Conservation (phyloP, 2,113 vertebrate genomes). For the Tachuris rubrigastra region DNA sequence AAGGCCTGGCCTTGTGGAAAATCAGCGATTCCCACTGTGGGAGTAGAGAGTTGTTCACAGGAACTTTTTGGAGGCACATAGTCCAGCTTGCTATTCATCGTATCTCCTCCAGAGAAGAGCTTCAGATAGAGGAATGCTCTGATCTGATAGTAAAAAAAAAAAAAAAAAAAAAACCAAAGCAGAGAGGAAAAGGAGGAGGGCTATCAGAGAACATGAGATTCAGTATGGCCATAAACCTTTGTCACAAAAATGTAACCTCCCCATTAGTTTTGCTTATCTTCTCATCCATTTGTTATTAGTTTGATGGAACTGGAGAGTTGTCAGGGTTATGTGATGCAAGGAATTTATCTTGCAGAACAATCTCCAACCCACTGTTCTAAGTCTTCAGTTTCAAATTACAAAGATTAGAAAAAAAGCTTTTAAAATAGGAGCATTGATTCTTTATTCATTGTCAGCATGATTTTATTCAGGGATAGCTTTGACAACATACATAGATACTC, state of each 20-base stretch:
- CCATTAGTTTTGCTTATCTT: conserved; percentile 76
- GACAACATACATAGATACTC: background rate
- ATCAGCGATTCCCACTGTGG: background rate
- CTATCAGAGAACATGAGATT: conserved; percentile 69
- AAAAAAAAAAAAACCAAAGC: background rate
- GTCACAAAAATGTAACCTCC: conserved; percentile 77
- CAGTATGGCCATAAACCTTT: conserved; percentile 72
- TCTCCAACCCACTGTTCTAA: conserved; percentile 78
- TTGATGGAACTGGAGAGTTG: conserved; percentile 76
- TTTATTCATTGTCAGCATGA: background rate
- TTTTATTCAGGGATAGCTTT: background rate
- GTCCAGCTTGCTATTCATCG: background rate
- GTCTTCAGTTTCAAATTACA: conserved; percentile 71
- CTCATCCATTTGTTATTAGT: conserved; percentile 80
- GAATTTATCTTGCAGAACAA: conserved; percentile 80
- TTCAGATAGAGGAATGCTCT: conserved; percentile 61
- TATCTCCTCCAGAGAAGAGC: background rate
- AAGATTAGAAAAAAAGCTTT: conserved; percentile 33
- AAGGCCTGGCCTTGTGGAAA: background rate
- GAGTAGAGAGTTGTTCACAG: background rate
- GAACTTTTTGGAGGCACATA: background rate
- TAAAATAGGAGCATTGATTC: background rate
- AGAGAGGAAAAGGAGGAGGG: conserved; percentile 34
- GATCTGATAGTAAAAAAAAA: conserved; percentile 59
- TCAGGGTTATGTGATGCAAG: conserved; percentile 76